These are phyloP conservation scores for Hafferia zeledoni DNA, from an alignment of 2,797 vertebrate genomes.

Conservation along the genomic window DNA sequence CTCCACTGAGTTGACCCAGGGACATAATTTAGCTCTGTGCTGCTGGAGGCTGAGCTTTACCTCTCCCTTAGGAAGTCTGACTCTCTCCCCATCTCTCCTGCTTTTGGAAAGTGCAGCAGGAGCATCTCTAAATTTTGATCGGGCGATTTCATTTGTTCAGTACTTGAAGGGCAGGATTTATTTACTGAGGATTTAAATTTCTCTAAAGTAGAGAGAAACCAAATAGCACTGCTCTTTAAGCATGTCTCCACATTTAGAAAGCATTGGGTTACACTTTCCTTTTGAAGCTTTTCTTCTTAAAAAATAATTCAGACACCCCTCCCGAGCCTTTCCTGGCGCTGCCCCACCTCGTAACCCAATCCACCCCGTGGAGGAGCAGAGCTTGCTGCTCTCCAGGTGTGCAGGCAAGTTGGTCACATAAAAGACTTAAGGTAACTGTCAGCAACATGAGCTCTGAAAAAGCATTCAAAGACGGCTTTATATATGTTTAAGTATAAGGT, in stretches of 20 bases:
- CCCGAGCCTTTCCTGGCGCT: conserved; percentile 40
- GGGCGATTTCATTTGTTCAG: conserved; percentile 43
- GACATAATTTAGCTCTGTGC: not conserved
- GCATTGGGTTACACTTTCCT: conserved; percentile 71
- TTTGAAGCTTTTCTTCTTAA: conserved; percentile 70
- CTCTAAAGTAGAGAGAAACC: conserved; percentile 59
- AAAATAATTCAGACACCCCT: conserved; percentile 60
- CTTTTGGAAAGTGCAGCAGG: not conserved
- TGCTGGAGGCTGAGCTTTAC: not conserved
- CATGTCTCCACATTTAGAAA: conserved; percentile 47
- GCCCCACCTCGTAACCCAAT: conserved; percentile 55
- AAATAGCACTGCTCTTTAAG: conserved; percentile 63
- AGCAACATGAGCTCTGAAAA: conserved; percentile 37
- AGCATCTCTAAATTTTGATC: conserved; percentile 43
- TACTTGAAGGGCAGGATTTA: conserved; percentile 60
- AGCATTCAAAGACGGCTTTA: not conserved
- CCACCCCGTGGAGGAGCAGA: not conserved
- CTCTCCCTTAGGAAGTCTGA: not conserved
- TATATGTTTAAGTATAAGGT: not conserved
- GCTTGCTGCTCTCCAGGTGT: conserved; percentile 57
- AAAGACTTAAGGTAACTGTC: conserved; percentile 21
- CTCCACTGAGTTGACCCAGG: not conserved
- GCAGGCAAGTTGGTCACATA: conserved; percentile 42
- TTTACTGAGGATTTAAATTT: conserved; percentile 65
- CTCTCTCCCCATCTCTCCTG: not conserved